Evolutionary conservation across 2,797 vertebrate species (phyloP).

Genomic region (Bufotes viridis): DNA sequence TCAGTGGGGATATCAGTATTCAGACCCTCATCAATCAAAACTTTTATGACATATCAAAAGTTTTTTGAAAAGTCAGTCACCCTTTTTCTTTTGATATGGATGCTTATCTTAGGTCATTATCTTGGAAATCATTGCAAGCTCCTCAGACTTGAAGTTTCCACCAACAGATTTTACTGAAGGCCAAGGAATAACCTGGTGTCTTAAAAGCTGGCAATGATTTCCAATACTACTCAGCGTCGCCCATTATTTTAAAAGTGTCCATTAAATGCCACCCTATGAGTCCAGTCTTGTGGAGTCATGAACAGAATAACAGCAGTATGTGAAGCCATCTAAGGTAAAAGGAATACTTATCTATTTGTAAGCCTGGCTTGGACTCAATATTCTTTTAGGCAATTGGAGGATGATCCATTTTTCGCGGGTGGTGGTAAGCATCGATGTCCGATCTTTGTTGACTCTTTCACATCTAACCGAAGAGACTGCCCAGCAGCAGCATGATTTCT

Average conservation of each 20-base stretch:
- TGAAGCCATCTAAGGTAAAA: neutral
- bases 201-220: conserved; percentile 3
- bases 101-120: neutral
- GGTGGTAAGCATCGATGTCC: neutral
- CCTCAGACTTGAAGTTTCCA: neutral
- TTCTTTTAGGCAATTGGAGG: neutral
- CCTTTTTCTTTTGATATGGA: neutral
- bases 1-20: too few relatives aligned
- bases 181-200: neutral
- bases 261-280: neutral
- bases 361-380: neutral
- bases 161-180: too few relatives aligned
- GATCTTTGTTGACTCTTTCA: neutral
- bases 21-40: too few relatives aligned
- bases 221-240: neutral
- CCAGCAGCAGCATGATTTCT: conserved; percentile 3
- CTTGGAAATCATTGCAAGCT: conserved; percentile 1
- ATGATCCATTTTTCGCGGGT: neutral
- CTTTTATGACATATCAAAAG: too few relatives aligned
- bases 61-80: too few relatives aligned
- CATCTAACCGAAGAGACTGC: conserved; percentile 5
- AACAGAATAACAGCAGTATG: neutral
- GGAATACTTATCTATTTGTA: neutral
- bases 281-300: neutral
- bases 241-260: neutral